Conservation (phyloP, 2,888 invertebrate species). For the Falcaria lacertinaria region DNA sequence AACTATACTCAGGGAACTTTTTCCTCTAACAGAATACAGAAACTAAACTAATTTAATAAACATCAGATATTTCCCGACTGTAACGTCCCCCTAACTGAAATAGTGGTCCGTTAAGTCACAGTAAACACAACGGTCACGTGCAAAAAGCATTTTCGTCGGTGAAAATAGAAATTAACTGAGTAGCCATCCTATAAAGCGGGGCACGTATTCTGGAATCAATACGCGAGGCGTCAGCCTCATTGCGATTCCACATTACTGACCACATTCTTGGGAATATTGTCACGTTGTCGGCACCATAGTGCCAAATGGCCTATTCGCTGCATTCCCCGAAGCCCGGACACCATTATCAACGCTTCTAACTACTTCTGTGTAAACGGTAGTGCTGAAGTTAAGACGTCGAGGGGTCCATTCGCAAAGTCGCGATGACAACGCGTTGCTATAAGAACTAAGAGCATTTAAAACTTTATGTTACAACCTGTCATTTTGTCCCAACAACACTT, state of each 20-base stretch:
- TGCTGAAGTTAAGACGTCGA: conserved; percentile 22
- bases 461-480: background rate
- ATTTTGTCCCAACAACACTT: background rate
- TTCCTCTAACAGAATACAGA: background rate
- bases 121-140: conserved; percentile 34
- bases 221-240: conserved; percentile 20
- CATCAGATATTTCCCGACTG: conserved; percentile 13
- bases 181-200: conserved; percentile 30
- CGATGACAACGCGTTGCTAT: conserved; percentile 2
- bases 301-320: conserved; percentile 35
- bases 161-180: conserved; percentile 43
- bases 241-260: conserved; percentile 29
- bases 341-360: conserved; percentile 42
- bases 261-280: conserved; percentile 43
- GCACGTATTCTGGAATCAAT: conserved; percentile 43
- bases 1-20: background rate
- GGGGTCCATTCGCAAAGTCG: conserved; percentile 27
- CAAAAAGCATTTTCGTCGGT: conserved; percentile 26
- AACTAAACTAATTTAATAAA: conserved; percentile 14
- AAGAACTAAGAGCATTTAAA: background rate
- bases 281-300: conserved; percentile 32
- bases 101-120: conserved; percentile 18
- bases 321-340: conserved; percentile 33
- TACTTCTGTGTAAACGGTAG: conserved; percentile 28
- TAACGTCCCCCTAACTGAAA: conserved; percentile 7